phyloP scores from a whole-genome alignment of 2,888 invertebrate genomes.

The Tridacna crocea region DNA sequence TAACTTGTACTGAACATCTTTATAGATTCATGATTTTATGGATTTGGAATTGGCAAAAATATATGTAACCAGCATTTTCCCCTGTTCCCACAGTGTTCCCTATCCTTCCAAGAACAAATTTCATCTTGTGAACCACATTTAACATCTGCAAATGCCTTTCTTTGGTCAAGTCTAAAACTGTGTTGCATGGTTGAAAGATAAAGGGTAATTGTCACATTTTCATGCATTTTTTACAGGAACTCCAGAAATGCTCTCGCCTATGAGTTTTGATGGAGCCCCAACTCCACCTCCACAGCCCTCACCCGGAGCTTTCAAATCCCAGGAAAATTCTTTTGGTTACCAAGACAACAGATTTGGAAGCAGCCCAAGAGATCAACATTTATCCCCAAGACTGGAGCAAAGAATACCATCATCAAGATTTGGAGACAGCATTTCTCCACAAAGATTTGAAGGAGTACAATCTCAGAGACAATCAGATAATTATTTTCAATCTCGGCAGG shows the following conservation, averaged over 20 bases:
- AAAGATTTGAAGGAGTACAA: slow-evolving; percentile 48
- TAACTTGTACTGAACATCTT: too few species aligned
- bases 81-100: too few species aligned
- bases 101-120: too few species aligned
- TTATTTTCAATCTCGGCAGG: slow-evolving; percentile 34
- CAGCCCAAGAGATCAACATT: slow-evolving; percentile 53
- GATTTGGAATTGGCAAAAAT: too few species aligned
- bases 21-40: too few species aligned
- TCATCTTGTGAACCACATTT: too few species aligned
- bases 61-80: too few species aligned
- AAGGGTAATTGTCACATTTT: too few species aligned
- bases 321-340: slow-evolving; percentile 46
- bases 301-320: slow-evolving; percentile 75
- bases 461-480: slow-evolving; percentile 59
- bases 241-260: slow-evolving; percentile 80
- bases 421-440: slow-evolving; percentile 47
- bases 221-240: slow-evolving; percentile 66
- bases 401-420: slow-evolving; percentile 46
- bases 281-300: slow-evolving; percentile 81
- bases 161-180: too few species aligned
- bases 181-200: too few species aligned
- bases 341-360: slow-evolving; percentile 51
- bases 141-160: too few species aligned
- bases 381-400: slow-evolving; percentile 52
- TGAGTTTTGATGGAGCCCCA: slow-evolving; percentile 75